phyloP scores from a whole-genome alignment of 1,140 invertebrate genomes.

The Drosophila setifemur region DNA sequence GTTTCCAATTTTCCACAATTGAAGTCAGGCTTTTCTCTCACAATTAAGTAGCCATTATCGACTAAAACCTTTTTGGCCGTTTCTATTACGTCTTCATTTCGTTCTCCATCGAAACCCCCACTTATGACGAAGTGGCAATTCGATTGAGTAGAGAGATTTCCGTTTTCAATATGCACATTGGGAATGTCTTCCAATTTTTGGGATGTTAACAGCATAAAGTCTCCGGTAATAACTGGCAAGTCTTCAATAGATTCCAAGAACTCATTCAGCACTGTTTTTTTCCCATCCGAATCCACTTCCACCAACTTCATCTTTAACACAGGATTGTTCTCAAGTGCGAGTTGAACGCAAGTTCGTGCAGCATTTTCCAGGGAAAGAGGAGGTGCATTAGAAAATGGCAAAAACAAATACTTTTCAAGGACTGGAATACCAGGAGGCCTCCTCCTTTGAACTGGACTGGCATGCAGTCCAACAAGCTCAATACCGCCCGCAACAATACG shows the following conservation, averaged over 20 bases:
- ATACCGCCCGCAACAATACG: conserved; percentile 89
- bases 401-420: conserved; percentile 89
- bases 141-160: conserved; percentile 84
- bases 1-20: conserved; percentile 40
- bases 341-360: conserved; percentile 84
- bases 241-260: conserved; percentile 85
- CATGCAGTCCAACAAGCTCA: conserved; percentile 91
- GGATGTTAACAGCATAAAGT: conserved; percentile 83
- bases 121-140: conserved; percentile 85
- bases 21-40: conserved; percentile 75
- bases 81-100: conserved; percentile 22
- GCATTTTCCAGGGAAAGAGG: conserved; percentile 75
- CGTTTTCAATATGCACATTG: conserved; percentile 85
- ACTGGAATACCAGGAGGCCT: conserved; percentile 86
- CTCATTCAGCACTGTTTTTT: conserved; percentile 83
- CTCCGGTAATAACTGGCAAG: conserved; percentile 84
- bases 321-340: conserved; percentile 90
- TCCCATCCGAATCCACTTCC: conserved; percentile 82
- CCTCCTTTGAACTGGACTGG: conserved; percentile 89
- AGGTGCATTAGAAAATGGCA: conserved; percentile 85
- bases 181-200: conserved; percentile 83
- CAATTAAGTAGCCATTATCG: conserved; percentile 83
- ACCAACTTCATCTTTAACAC: conserved; percentile 88
- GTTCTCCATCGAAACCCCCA: conserved; percentile 64
- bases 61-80: conserved; percentile 62